Conservation (phyloP, 2,888 invertebrate genomes). For the Hypercompe scribonia region DNA sequence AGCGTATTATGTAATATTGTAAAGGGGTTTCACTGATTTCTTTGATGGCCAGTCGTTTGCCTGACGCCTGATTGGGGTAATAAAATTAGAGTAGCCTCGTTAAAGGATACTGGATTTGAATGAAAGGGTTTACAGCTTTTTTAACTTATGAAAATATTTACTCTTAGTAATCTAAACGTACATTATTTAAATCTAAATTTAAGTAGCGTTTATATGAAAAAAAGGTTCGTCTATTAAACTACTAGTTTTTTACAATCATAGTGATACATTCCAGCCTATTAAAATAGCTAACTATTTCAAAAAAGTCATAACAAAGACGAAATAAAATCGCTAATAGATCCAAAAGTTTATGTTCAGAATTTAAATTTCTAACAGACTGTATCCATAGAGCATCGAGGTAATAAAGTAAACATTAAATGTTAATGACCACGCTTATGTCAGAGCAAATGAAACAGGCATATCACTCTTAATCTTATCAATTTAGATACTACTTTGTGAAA, state of each 20-base stretch:
- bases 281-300: neutral
- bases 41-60: neutral
- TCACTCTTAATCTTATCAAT: neutral
- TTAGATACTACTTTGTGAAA: neutral
- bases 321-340: neutral
- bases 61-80: no score
- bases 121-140: no score
- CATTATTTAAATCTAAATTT: no score
- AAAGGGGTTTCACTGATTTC: neutral
- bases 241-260: neutral
- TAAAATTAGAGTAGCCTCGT: no score
- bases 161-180: no score
- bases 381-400: neutral
- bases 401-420: neutral
- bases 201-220: no score
- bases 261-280: neutral
- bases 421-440: neutral
- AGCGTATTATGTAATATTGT: no score
- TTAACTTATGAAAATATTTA: no score
- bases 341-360: neutral
- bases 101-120: no score
- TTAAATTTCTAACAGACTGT: neutral
- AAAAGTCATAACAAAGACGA: neutral
- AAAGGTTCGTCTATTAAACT: no score
- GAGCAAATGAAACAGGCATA: neutral